Percentiles rank a stretch among this genome's conserved stretches.
phyloP scores from a whole-genome alignment of 2,888 invertebrate species.

The Endomychus coccineus region DNA sequence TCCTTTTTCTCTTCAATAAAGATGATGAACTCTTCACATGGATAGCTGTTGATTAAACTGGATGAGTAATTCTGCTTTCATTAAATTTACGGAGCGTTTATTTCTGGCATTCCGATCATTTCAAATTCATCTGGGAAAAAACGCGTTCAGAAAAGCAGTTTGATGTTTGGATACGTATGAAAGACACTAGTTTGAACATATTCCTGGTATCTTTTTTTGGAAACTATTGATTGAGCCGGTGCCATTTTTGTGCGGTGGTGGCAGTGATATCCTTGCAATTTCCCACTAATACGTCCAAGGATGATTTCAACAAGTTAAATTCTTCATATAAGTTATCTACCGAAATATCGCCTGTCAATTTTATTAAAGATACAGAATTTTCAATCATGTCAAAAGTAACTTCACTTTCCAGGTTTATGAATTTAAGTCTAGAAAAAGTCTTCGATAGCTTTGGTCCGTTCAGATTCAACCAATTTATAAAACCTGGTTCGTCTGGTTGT shows the following conservation, averaged over 20 bases:
- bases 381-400: slow-evolving; percentile 7
- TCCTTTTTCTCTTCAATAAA: slow-evolving; percentile 11
- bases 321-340: slow-evolving; percentile 11
- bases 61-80: slow-evolving; percentile 14
- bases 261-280: slow-evolving; percentile 9
- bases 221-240: slow-evolving; percentile 9
- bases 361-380: slow-evolving; percentile 5
- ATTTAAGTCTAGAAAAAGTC: slow-evolving; percentile 5
- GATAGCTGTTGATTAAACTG: slow-evolving; percentile 12
- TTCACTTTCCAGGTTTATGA: slow-evolving; percentile 5
- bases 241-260: slow-evolving; percentile 9
- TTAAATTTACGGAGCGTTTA: slow-evolving; percentile 15
- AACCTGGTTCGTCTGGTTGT: slow-evolving; percentile 1
- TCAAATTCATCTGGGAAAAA: slow-evolving; percentile 24
- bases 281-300: slow-evolving; percentile 8
- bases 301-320: slow-evolving; percentile 11
- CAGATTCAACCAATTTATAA: slow-evolving; percentile 5
- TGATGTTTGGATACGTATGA: slow-evolving; percentile 7
- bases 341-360: slow-evolving; percentile 10
- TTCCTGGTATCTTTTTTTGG: slow-evolving; percentile 8
- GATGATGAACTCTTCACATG: slow-evolving; percentile 13
- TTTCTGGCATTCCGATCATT: too few relatives aligned
- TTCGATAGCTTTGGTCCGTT: slow-evolving; percentile 3
- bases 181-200: slow-evolving; percentile 8
- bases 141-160: slow-evolving; percentile 9